Base-by-base conservation (phyloP, 2,888 invertebrate species). In the Drosophila gaucha region DNA sequence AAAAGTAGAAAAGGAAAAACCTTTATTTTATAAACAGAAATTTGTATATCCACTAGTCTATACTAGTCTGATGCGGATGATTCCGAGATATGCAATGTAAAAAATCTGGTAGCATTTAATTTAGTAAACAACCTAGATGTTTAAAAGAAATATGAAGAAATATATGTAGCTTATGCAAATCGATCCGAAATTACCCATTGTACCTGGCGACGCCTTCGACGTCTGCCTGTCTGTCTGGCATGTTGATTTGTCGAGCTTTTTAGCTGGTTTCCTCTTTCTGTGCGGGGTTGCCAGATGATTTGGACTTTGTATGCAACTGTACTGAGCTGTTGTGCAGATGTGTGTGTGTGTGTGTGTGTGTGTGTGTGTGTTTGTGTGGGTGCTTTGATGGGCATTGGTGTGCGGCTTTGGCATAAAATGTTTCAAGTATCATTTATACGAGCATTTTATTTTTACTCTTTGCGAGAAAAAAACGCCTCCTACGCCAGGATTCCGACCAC, bases 341-440 rank as follows among this genome's bases (percentile, higher is more conserved):
- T 24, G 24, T 22, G 31, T 12, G 16, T 6, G 30, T 33, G 31
- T 28, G 33, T 28, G 20, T 36, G 35, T 49, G 49, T 22, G 28
- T 18, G 24, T 55, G 46, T 39, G 14, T 20, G 9, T 10, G 26
- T 26, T 36, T 14, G 33, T 16, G 44, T 39, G 35, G 47, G 31
- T 16, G n/a, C n/a, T n/a, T n/a, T n/a, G n/a, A n/a, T 41, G 41
- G 36, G 36, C 50, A 12, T 26, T 30, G 30, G 20, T 44, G 39
- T 50, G 20, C 33, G 57, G 51, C 51, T 39, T 31, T 63, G 38
- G 14, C 46, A 44, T 35, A 44, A 74, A 82, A 79, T 74, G 71
- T 72, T 80, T 84, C 73, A 75, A 84, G 86, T 82, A 73, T 79
- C 78, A 79, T 77, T 84, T 74, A 66, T 60, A 46, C 57, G 55